Percentiles rank a stretch among this genome's conserved stretches.
Evolutionary conservation across 2,888 invertebrate genomes (phyloP).

Genomic region (Macrophya annulata): DNA sequence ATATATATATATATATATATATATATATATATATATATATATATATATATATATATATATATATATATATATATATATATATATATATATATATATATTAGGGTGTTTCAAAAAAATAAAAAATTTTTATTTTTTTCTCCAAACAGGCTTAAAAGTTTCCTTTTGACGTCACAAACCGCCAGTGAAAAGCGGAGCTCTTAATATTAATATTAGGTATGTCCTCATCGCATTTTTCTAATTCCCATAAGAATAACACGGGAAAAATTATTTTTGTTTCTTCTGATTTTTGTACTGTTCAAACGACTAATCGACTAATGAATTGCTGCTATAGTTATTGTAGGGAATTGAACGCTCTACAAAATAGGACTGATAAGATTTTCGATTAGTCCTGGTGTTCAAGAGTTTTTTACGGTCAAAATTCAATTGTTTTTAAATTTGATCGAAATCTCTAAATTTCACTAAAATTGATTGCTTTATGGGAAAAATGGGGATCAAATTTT

Average conservation of each 20-base stretch:
- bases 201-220: too few species aligned
- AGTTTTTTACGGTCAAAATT: neutral
- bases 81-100: too few species aligned
- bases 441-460: neutral
- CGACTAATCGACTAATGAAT: too few species aligned
- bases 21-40: too few species aligned
- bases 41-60: too few species aligned
- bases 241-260: too few species aligned
- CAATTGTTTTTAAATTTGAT: conserved; percentile 15
- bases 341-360: conserved; percentile 31
- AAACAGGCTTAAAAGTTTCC: neutral
- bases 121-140: conserved; percentile 6
- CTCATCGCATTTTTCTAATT: too few species aligned
- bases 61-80: too few species aligned
- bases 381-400: neutral
- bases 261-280: too few species aligned
- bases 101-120: conserved; percentile 1
- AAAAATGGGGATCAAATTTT: conserved; percentile 35
- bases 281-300: too few species aligned
- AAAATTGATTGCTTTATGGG: neutral
- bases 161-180: neutral
- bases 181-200: too few species aligned
- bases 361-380: conserved; percentile 15
- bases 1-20: too few species aligned
- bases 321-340: neutral